Conservation (phyloP, 2,888 invertebrate species). For the Caenorhabditis sp. region DNA sequence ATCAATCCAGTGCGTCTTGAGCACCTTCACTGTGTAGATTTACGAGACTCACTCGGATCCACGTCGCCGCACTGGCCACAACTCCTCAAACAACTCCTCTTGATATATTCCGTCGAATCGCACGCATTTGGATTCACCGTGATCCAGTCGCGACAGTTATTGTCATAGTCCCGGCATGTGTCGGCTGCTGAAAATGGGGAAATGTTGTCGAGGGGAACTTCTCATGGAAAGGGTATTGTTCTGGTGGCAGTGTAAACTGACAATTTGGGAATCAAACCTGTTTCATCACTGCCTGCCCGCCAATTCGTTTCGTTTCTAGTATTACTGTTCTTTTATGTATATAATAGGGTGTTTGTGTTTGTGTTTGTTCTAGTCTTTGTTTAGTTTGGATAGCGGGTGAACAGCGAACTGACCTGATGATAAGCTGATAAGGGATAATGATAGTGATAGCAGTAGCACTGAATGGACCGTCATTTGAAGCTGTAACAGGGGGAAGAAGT, state of each 20-base stretch:
- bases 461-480: slow-evolving; percentile 17
- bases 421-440: slow-evolving; percentile 34
- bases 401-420: slow-evolving; percentile 43
- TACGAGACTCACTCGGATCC: slow-evolving; percentile 73
- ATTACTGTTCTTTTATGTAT: no score
- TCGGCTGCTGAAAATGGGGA: slow-evolving; percentile 38
- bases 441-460: slow-evolving; percentile 38
- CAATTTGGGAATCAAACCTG: slow-evolving; percentile 49
- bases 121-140: slow-evolving; percentile 74
- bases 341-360: slow-evolving; percentile 12
- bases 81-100: slow-evolving; percentile 72
- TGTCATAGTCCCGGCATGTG: slow-evolving; percentile 70
- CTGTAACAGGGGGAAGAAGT: no score
- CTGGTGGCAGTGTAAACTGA: slow-evolving; percentile 61
- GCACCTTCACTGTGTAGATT: no score
- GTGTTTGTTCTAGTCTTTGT: slow-evolving; percentile 23
- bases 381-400: slow-evolving; percentile 7
- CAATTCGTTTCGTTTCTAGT: no score
- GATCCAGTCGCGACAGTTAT: slow-evolving; percentile 81
- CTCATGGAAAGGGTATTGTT: slow-evolving; percentile 42
- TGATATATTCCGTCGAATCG: slow-evolving; percentile 78
- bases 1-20: no score
- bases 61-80: slow-evolving; percentile 77
- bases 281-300: no score
- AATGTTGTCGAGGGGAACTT: not conserved